Evolutionary conservation across 2,797 vertebrate species (phyloP).

Genomic region (Sphaeramia orbicularis): DNA sequence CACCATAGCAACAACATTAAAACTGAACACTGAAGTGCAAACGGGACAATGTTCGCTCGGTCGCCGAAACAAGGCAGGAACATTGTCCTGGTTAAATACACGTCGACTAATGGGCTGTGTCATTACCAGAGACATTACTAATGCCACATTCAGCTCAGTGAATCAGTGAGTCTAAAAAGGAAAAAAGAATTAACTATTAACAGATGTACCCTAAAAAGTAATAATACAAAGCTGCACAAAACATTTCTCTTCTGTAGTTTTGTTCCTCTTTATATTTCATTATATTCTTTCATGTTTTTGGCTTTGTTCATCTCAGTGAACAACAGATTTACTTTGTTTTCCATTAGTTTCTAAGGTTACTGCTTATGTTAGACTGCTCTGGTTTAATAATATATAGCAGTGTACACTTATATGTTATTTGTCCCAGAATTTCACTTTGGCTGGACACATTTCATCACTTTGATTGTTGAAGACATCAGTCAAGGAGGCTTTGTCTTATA

Average conservation of each 20-base stretch:
- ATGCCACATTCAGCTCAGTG: background rate
- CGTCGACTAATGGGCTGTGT: conserved; percentile 9
- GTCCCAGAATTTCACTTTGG: background rate
- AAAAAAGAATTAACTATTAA: background rate
- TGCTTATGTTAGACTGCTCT: background rate
- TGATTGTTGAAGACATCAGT: conserved; percentile 8
- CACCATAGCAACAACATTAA: conserved; percentile 73
- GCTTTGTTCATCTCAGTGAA: background rate
- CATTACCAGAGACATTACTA: background rate
- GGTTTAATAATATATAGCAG: background rate
- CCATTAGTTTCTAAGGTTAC: background rate
- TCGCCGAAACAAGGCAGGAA: conserved; percentile 45
- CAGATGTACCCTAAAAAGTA: background rate
- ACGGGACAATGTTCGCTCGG: conserved; percentile 48
- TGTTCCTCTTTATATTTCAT: background rate
- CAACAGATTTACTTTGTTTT: conserved; percentile 10
- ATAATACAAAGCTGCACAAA: background rate
- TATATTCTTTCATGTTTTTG: background rate
- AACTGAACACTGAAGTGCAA: conserved; percentile 42
- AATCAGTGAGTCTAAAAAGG: background rate
- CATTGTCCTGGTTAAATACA: conserved; percentile 23
- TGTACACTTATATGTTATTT: background rate
- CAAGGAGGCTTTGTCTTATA: background rate
- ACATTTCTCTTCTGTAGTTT: background rate
- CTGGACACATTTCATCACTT: conserved; percentile 2